A percentile compares a stretch with the other conserved stretches of the same genome.
Conservation (phyloP, 2,888 invertebrate species). For the Latrodectus elegans region DNA sequence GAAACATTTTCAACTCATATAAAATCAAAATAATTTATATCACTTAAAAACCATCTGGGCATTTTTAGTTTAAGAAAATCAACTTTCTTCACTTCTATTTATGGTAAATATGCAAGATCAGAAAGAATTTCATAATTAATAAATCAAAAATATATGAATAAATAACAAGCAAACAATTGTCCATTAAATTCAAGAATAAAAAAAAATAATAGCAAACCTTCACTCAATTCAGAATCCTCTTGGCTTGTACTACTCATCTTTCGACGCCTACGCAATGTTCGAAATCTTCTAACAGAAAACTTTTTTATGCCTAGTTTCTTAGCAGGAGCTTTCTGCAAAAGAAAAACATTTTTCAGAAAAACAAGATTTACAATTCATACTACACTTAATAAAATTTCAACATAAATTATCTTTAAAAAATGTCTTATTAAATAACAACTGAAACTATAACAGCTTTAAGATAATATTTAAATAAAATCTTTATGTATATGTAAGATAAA, state of each 20-base stretch:
- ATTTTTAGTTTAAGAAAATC: too few species aligned
- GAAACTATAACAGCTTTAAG: too few species aligned
- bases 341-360: not conserved
- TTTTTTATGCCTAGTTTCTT: constrained; percentile 42
- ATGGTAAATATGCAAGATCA: not conserved
- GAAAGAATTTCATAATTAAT: not conserved
- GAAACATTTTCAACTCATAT: too few species aligned
- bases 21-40: too few species aligned
- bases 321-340: constrained; percentile 18
- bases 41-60: too few species aligned
- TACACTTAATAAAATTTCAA: too few species aligned
- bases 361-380: too few species aligned
- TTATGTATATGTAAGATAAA: too few species aligned
- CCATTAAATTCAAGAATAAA: not conserved
- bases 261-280: constrained; percentile 52
- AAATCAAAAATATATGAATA: not conserved
- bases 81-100: too few species aligned
- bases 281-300: constrained; percentile 30
- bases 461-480: too few species aligned
- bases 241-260: constrained; percentile 67
- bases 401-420: too few species aligned
- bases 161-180: not conserved
- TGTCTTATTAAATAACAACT: too few species aligned
- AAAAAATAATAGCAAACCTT: constrained; percentile 32
- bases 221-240: constrained; percentile 70